Percentiles rank a stretch among this genome's conserved stretches.
Evolutionary conservation across 2,797 vertebrate genomes (phyloP).

Genomic region (Eutrigla gurnardus): DNA sequence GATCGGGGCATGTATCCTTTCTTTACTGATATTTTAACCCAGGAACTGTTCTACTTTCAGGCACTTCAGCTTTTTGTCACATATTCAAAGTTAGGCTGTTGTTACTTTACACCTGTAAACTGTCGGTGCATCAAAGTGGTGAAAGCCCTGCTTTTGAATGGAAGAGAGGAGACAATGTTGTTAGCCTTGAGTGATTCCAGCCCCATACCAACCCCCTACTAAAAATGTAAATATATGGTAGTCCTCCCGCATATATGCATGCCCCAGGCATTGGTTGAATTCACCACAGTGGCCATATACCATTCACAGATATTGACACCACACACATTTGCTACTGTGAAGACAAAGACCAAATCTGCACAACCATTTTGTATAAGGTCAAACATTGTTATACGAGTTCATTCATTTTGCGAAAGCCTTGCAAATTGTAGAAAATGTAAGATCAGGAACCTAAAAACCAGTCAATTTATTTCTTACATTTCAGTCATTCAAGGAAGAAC

Average conservation of each 20-base stretch:
- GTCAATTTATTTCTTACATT: not conserved
- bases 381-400: not conserved
- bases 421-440: slow-evolving; percentile 7
- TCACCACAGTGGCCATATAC: not conserved
- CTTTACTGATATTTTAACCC: not conserved
- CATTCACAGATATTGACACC: not conserved
- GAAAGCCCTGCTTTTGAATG: not conserved
- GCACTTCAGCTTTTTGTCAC: not conserved
- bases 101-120: no score
- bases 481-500: not conserved
- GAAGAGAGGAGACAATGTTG: not conserved
- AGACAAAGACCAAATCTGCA: not conserved
- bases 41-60: not conserved
- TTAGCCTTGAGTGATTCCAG: not conserved
- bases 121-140: not conserved
- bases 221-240: not conserved
- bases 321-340: not conserved
- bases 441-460: not conserved
- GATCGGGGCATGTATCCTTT: not conserved
- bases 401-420: slow-evolving; percentile 4
- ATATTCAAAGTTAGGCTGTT: no score
- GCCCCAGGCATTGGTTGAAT: not conserved
- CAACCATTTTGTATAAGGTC: not conserved
- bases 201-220: not conserved
- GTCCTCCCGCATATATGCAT: not conserved